phyloP scores from a whole-genome alignment of 2,888 invertebrate genomes.

The Boloria selene region DNA sequence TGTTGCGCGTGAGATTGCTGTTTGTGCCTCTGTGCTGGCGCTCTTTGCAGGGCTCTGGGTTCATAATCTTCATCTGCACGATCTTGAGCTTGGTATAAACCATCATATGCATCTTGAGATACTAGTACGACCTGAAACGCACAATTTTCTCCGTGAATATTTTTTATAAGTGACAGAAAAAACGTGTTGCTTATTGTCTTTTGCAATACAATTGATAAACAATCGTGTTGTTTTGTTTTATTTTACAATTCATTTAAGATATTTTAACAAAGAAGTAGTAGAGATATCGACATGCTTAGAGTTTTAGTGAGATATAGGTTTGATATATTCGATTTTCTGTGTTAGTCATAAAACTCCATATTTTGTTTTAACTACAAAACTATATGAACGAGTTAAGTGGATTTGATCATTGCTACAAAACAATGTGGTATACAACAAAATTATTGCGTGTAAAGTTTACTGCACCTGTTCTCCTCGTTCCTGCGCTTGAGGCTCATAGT shows the following conservation, averaged over 20 bases:
- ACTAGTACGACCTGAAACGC: constrained; percentile 72
- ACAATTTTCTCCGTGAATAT: not conserved
- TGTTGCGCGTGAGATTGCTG: constrained; percentile 49
- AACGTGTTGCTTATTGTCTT: not conserved
- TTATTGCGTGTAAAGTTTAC: not conserved
- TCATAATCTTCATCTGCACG: constrained; percentile 69
- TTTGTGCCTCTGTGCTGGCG: constrained; percentile 51
- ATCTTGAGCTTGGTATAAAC: constrained; percentile 67
- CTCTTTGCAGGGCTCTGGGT: constrained; percentile 57
- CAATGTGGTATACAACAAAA: no score
- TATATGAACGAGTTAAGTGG: no score
- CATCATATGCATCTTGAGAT: constrained; percentile 67
- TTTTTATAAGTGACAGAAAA: not conserved
- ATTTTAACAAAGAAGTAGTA: no score
- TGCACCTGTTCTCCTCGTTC: constrained; percentile 50
- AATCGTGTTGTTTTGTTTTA: not conserved
- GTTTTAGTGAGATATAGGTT: no score
- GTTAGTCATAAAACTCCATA: no score
- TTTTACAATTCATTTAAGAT: not conserved
- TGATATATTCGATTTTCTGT: no score
- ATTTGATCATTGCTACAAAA: no score
- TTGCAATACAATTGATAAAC: no score
- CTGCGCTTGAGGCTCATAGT: constrained; percentile 72
- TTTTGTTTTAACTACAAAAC: no score
- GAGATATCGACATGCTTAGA: no score